These are phyloP conservation scores for Teleiodes luculella DNA, from an alignment of 2,888 invertebrate species.

Conservation along the genomic window DNA sequence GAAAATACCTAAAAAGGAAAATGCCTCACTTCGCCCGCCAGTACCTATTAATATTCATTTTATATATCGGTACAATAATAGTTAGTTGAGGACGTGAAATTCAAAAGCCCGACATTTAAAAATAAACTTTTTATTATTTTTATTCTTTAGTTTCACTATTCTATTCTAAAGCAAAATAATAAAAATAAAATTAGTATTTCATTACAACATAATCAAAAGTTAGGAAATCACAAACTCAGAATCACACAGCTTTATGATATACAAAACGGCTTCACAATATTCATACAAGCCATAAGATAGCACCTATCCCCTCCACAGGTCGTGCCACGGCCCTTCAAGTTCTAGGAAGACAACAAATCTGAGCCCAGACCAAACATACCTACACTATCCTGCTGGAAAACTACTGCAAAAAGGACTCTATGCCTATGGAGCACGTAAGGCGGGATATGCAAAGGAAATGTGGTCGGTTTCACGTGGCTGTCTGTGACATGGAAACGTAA, in stretches of 20 bases:
- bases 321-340: neutral
- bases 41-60: too few species aligned
- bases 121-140: too few species aligned
- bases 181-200: too few species aligned
- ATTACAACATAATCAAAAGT: too few species aligned
- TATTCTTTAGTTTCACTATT: too few species aligned
- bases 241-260: neutral
- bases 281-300: neutral
- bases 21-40: too few species aligned
- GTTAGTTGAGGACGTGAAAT: too few species aligned
- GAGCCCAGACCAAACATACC: neutral
- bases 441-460: neutral
- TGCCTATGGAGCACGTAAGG: neutral
- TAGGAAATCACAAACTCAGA: neutral
- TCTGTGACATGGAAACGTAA: neutral
- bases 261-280: neutral
- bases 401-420: neutral
- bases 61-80: too few species aligned
- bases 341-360: neutral
- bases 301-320: neutral
- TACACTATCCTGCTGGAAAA: neutral
- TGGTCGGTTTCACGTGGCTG: neutral
- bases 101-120: too few species aligned
- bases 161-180: too few species aligned
- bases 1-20: too few species aligned